These are phyloP conservation scores for Otolemur garnettii DNA, from an alignment of 2,113 vertebrate genomes.

Conservation along the genomic window DNA sequence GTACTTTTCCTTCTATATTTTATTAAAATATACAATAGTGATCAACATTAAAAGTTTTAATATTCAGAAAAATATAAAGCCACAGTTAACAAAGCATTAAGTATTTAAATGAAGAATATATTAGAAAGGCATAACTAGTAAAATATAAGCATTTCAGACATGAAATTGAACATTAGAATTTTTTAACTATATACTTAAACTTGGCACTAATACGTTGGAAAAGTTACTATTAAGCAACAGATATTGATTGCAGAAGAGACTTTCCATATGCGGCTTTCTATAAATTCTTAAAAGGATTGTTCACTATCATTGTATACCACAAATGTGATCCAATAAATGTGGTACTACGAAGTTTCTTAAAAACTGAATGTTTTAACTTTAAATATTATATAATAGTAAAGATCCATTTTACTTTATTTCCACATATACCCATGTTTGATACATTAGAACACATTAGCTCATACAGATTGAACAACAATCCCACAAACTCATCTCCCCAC, in stretches of 20 bases:
- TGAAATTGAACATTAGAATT: slow-evolving; percentile 38
- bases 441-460: slow-evolving; percentile 47
- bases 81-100: slow-evolving; percentile 52
- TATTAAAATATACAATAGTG: slow-evolving; percentile 68
- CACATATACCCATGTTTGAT: background rate
- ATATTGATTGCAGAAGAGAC: background rate
- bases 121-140: slow-evolving; percentile 58
- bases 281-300: background rate
- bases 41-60: slow-evolving; percentile 72
- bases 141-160: slow-evolving; percentile 34
- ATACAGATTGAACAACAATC: slow-evolving; percentile 18
- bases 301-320: background rate
- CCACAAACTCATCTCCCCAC: background rate
- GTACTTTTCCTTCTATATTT: slow-evolving; percentile 67
- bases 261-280: slow-evolving; percentile 30
- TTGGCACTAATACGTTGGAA: slow-evolving; percentile 45
- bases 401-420: slow-evolving; percentile 49
- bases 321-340: slow-evolving; percentile 34
- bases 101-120: slow-evolving; percentile 61
- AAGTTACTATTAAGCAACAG: background rate
- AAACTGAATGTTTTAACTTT: slow-evolving; percentile 57
- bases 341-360: slow-evolving; percentile 43
- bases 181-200: slow-evolving; percentile 41
- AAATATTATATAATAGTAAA: slow-evolving; percentile 28
- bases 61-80: slow-evolving; percentile 63